Conservation (phyloP, 2,888 invertebrate genomes). For the Theretra japonica region DNA sequence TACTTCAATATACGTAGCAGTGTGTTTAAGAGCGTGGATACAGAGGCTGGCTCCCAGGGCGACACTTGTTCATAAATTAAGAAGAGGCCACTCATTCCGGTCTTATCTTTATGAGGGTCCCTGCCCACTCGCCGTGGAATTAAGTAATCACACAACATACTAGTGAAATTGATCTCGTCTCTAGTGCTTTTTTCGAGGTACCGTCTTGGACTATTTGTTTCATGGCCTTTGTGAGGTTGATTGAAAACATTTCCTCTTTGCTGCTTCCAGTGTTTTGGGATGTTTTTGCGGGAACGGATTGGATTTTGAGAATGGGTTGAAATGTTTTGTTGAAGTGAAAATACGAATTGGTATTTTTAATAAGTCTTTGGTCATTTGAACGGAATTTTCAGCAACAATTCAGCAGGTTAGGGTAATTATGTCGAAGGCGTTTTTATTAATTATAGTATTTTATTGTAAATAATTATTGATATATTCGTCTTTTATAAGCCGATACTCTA, state of each 20-base stretch:
- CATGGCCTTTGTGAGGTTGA: slow-evolving; percentile 5
- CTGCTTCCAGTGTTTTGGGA: neutral
- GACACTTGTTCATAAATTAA: slow-evolving; percentile 76
- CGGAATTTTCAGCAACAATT: no score
- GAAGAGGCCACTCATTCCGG: slow-evolving; percentile 68
- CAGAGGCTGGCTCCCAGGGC: slow-evolving; percentile 50
- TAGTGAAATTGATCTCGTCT: slow-evolving; percentile 56
- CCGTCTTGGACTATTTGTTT: neutral
- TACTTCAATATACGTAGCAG: slow-evolving; percentile 50
- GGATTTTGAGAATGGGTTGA: neutral
- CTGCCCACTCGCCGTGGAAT: slow-evolving; percentile 74
- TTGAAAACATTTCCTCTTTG: neutral
- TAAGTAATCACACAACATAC: slow-evolving; percentile 74
- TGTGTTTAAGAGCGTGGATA: slow-evolving; percentile 47
- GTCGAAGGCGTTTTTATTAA: no score
- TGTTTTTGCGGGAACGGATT: neutral
- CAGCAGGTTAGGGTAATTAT: no score
- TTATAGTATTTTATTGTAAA: no score
- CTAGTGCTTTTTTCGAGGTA: slow-evolving; percentile 19
- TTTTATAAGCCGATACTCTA: no score
- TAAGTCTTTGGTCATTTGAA: no score
- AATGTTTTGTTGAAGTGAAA: neutral
- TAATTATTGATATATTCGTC: no score
- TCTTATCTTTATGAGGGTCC: slow-evolving; percentile 78
- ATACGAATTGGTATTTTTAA: no score